Evolutionary conservation across 2,888 invertebrate genomes (phyloP).

Genomic region (Onchidella celtica): DNA sequence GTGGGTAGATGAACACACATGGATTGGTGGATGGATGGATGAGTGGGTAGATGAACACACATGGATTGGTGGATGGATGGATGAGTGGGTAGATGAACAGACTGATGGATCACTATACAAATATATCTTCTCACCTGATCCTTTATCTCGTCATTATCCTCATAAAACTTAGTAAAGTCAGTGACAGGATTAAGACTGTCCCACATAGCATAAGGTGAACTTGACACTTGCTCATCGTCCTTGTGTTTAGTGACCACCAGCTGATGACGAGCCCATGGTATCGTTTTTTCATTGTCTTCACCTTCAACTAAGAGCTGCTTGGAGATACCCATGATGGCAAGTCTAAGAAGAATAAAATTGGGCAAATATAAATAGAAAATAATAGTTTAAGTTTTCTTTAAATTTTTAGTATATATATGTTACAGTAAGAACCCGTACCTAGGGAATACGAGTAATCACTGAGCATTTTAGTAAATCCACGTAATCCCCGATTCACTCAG

Average conservation of each 20-base stretch:
- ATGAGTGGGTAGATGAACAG: neutral
- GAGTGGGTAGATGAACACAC: too few relatives aligned
- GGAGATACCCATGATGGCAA: slow-evolving; percentile 59
- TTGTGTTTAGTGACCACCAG: slow-evolving; percentile 71
- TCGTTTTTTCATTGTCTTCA: slow-evolving; percentile 64
- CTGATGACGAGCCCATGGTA: slow-evolving; percentile 74
- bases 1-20: neutral
- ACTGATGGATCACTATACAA: too few relatives aligned
- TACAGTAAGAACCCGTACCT: too few relatives aligned
- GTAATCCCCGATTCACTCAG: too few relatives aligned
- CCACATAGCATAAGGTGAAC: slow-evolving; percentile 74
- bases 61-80: neutral
- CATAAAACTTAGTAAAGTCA: slow-evolving; percentile 68
- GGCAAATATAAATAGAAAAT: too few relatives aligned
- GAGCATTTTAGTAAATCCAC: too few relatives aligned
- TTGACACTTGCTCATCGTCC: slow-evolving; percentile 69
- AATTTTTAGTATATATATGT: too few relatives aligned
- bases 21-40: neutral
- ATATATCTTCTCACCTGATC: slow-evolving; percentile 63
- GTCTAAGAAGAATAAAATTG: slow-evolving; percentile 16
- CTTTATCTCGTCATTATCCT: slow-evolving; percentile 71
- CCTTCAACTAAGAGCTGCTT: slow-evolving; percentile 68
- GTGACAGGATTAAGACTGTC: slow-evolving; percentile 72
- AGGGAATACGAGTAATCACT: too few relatives aligned
- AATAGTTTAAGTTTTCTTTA: too few relatives aligned